A percentile compares a stretch with the other conserved stretches of the same genome.
Conservation (phyloP, 1,140 invertebrate genomes). For the Himalopsyche phryganea region DNA sequence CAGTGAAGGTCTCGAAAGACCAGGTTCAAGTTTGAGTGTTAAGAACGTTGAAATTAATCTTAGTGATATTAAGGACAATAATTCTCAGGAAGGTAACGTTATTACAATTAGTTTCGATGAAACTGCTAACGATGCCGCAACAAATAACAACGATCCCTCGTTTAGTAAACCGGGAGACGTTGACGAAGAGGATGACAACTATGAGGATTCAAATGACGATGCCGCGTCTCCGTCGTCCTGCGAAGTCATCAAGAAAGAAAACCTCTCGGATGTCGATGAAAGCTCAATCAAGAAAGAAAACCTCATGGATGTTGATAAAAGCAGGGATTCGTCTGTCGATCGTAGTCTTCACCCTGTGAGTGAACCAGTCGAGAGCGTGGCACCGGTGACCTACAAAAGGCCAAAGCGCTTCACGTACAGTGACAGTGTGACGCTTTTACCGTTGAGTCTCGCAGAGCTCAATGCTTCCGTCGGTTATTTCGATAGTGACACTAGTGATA, state of each 20-base stretch:
- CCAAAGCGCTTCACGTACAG: constrained; percentile 44
- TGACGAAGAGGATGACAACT: constrained; percentile 2
- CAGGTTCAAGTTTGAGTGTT: constrained; percentile 21
- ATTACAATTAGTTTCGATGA: constrained; percentile 1
- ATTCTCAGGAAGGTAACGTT: no score
- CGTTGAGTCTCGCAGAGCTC: constrained; percentile 28
- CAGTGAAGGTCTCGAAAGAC: constrained; percentile 17
- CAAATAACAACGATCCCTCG: constrained; percentile 18
- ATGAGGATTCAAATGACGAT: background rate
- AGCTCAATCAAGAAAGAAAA: no score
- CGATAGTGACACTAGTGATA: constrained; percentile 4
- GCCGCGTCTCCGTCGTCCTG: background rate
- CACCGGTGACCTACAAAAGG: constrained; percentile 16
- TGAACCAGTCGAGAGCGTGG: constrained; percentile 9
- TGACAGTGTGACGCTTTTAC: constrained; percentile 22
- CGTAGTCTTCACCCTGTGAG: constrained; percentile 1
- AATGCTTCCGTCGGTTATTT: constrained; percentile 26
- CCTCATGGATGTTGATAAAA: background rate
- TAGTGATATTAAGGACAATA: constrained; percentile 14
- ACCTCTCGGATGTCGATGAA: background rate
- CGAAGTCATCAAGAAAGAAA: no score
- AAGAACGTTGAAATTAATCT: constrained; percentile 13
- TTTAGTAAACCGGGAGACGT: constrained; percentile 2
- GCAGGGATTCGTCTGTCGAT: background rate
- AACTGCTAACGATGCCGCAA: constrained; percentile 4